Evolutionary conservation across 2,797 vertebrate genomes (phyloP).

Genomic region (Aldrovandia affinis): DNA sequence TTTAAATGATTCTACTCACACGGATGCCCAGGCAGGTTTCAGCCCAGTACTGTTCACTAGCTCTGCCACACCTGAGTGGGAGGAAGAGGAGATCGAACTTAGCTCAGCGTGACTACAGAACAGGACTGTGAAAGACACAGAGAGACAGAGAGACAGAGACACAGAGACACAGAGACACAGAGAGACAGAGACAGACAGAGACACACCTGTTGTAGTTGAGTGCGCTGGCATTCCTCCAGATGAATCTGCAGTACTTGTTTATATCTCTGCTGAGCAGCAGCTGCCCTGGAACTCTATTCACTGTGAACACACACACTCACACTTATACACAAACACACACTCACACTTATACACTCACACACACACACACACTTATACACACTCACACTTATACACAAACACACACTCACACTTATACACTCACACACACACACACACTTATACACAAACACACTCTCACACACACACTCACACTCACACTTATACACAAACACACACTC

Average conservation of each 20-base stretch:
- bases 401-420: neutral
- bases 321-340: neutral
- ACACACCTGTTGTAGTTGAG: slow-evolving; percentile 77
- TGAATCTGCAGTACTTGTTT: slow-evolving; percentile 79
- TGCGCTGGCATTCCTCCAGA: slow-evolving; percentile 76
- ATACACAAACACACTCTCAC: neutral
- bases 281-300: slow-evolving; percentile 59
- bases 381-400: neutral
- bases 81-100: neutral
- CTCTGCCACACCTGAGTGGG: slow-evolving; percentile 74
- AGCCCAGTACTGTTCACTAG: slow-evolving; percentile 70
- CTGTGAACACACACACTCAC: slow-evolving; percentile 50
- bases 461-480: neutral
- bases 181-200: neutral
- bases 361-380: neutral
- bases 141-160: neutral
- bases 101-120: neutral
- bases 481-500: neutral
- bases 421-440: neutral
- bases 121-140: neutral
- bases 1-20: slow-evolving; percentile 57
- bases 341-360: neutral
- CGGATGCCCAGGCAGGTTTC: slow-evolving; percentile 80
- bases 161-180: too few species aligned
- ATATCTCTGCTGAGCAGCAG: slow-evolving; percentile 80